phyloP scores from a whole-genome alignment of 2,888 invertebrate genomes.

The Leptura quadrifasciata region DNA sequence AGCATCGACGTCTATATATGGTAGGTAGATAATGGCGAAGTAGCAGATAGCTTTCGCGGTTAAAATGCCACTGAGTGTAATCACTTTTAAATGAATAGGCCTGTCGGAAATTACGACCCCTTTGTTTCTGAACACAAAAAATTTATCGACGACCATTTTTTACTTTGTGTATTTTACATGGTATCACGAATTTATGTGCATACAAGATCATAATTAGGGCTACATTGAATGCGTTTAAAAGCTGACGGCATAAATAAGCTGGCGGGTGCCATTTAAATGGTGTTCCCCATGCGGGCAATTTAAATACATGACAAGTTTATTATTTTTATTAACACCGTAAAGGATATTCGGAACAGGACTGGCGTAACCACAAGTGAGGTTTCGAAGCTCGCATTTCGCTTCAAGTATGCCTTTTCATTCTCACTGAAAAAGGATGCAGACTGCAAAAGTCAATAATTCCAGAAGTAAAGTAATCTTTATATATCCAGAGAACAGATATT shows the following conservation, averaged over 20 bases:
- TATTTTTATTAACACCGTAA: neutral
- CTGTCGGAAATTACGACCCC: slow-evolving; percentile 47
- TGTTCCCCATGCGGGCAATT: neutral
- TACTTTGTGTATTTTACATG: slow-evolving; percentile 46
- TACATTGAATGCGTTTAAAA: slow-evolving; percentile 36
- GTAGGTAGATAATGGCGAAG: slow-evolving; percentile 35
- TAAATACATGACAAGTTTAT: slow-evolving; percentile 7
- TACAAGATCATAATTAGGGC: slow-evolving; percentile 30
- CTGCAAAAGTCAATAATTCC: too few species aligned
- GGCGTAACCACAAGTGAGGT: neutral
- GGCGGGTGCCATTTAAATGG: neutral
- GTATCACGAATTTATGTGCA: slow-evolving; percentile 47
- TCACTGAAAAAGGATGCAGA: too few species aligned
- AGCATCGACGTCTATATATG: slow-evolving; percentile 46
- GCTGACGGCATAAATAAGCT: slow-evolving; percentile 20
- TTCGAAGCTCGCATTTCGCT: too few species aligned
- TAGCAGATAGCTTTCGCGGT: slow-evolving; percentile 45
- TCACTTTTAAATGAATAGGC: slow-evolving; percentile 48
- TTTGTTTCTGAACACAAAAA: slow-evolving; percentile 52
- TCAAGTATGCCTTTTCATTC: too few species aligned
- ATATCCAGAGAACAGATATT: too few species aligned
- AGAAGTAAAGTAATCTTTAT: too few species aligned
- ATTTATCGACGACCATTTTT: slow-evolving; percentile 48
- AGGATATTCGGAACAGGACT: neutral
- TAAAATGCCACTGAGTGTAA: slow-evolving; percentile 36